phyloP scores from a whole-genome alignment of 2,888 invertebrate species.

The Imbricaverruca yamaguchii region DNA sequence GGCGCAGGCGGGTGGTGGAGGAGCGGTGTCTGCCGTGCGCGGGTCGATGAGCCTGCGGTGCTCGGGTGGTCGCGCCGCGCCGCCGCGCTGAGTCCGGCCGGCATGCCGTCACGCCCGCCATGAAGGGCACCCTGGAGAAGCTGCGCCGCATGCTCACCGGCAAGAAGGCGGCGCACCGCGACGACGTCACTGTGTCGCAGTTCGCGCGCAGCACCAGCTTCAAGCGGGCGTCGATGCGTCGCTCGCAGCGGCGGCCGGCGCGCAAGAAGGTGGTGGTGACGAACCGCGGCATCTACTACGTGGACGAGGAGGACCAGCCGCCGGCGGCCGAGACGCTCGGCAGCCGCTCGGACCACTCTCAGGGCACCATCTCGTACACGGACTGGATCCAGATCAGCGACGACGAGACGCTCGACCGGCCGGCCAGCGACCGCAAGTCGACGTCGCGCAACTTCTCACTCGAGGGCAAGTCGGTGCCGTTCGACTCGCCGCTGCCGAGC shows the following conservation, averaged over 20 bases:
- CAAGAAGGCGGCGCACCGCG: background rate
- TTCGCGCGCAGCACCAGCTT: constrained; percentile 31
- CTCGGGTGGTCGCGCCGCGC: background rate
- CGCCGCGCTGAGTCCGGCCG: no score
- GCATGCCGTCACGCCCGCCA: background rate
- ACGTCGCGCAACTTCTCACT: constrained; percentile 10
- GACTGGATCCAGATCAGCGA: constrained; percentile 22
- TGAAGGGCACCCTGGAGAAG: constrained; percentile 16
- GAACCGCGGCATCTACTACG: constrained; percentile 17
- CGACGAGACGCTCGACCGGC: background rate
- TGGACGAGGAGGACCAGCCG: background rate
- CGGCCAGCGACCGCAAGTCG: background rate
- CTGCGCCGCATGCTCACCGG: constrained; percentile 4
- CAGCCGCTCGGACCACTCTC: background rate
- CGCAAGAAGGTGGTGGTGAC: constrained; percentile 15
- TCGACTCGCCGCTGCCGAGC: constrained; percentile 21
- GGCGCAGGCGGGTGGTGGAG: background rate
- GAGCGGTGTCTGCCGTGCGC: background rate
- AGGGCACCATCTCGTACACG: constrained; percentile 14
- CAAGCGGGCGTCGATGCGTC: constrained; percentile 32
- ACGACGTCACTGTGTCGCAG: background rate
- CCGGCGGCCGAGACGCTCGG: background rate
- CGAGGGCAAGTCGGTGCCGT: constrained; percentile 20
- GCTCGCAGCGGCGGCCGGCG: constrained; percentile 27
- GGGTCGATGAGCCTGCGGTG: background rate